Evolutionary conservation across 2,888 invertebrate species (phyloP).

Genomic region (Oscheius sp.): DNA sequence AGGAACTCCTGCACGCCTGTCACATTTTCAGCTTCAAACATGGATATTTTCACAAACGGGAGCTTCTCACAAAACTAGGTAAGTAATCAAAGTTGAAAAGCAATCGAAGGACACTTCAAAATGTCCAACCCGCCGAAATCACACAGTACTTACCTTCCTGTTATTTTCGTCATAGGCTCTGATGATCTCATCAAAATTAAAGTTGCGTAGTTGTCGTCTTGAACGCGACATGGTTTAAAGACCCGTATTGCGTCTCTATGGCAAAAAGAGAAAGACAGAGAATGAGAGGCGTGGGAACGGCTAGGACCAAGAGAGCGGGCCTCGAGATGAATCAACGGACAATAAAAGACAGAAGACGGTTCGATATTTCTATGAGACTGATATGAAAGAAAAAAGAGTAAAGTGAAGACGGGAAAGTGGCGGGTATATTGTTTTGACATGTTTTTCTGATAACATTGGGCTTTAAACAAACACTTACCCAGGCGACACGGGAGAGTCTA

Average conservation of each 20-base stretch:
- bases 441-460: too few relatives aligned
- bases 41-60: too few relatives aligned
- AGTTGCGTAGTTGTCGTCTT: slow-evolving; percentile 1
- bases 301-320: background rate
- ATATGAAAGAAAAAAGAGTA: slow-evolving; percentile 4
- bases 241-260: too few relatives aligned
- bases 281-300: slow-evolving; percentile 20
- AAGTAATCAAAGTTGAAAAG: too few relatives aligned
- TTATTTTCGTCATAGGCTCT: slow-evolving; percentile 25
- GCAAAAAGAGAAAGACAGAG: background rate
- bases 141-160: slow-evolving; percentile 5
- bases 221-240: background rate
- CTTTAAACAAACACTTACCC: slow-evolving; percentile 16
- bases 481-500: slow-evolving; percentile 15
- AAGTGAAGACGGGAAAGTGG: background rate
- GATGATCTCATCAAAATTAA: slow-evolving; percentile 28
- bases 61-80: too few relatives aligned
- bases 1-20: too few relatives aligned
- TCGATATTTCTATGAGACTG: slow-evolving; percentile 19
- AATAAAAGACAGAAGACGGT: slow-evolving; percentile 26
- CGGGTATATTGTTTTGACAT: background rate
- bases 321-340: slow-evolving; percentile 27
- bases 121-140: background rate
- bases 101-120: too few relatives aligned
- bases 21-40: too few relatives aligned